phyloP scores from a whole-genome alignment of 2,888 invertebrate genomes.

The Nemurella pictetii region DNA sequence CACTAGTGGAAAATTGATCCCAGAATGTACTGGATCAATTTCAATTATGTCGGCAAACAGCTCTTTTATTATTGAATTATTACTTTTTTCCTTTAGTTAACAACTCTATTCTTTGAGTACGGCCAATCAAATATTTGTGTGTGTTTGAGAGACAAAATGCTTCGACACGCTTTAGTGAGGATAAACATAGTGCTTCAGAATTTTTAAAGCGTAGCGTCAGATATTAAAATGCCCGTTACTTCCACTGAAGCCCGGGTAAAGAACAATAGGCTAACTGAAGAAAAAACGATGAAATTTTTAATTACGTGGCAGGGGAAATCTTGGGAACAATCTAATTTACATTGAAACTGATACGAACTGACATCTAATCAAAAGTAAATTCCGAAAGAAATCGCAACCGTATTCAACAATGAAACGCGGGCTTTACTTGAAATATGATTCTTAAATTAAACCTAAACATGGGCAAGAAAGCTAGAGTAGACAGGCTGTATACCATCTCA shows the following conservation, averaged over 20 bases:
- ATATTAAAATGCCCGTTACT: no score
- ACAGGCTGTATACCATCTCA: background rate
- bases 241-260: background rate
- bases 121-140: background rate
- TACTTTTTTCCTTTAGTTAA: background rate
- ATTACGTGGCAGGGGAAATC: background rate
- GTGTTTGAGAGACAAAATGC: background rate
- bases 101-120: background rate
- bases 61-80: background rate
- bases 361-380: background rate
- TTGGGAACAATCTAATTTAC: background rate
- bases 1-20: background rate
- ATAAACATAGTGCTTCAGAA: background rate
- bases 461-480: background rate
- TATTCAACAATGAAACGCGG: background rate
- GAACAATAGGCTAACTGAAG: background rate
- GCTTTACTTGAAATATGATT: background rate
- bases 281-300: background rate
- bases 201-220: background rate
- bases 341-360: background rate
- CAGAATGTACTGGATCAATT: background rate
- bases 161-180: no score
- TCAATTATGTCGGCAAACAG: conserved; percentile 9
- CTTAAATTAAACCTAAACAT: background rate
- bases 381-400: background rate